Conservation (phyloP, 1,140 invertebrate genomes). For the Caenorhabditis inopinata region DNA sequence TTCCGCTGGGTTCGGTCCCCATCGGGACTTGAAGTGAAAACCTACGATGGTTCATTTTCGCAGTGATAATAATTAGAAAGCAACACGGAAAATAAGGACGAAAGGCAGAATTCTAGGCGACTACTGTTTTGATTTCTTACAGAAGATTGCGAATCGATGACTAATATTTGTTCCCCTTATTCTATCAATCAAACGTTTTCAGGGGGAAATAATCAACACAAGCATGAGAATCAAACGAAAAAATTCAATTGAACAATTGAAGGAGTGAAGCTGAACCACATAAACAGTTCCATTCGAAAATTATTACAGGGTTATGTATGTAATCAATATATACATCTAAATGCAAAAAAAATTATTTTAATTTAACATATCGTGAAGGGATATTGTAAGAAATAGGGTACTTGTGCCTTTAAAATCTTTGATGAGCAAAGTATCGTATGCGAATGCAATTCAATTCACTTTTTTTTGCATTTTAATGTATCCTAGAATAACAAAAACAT, state of each 20-base stretch:
- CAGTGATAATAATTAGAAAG: not conserved
- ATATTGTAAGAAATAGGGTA: too few relatives aligned
- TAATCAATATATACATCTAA: too few relatives aligned
- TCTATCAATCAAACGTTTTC: slow-evolving; percentile 13
- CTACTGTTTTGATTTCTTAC: not conserved
- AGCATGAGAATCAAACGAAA: not conserved
- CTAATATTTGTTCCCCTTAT: not conserved
- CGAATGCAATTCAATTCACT: too few relatives aligned
- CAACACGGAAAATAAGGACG: not conserved
- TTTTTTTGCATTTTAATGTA: too few relatives aligned
- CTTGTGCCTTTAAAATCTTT: too few relatives aligned
- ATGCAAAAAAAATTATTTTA: too few relatives aligned
- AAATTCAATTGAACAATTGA: not conserved
- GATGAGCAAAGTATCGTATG: too few relatives aligned
- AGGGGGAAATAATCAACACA: not conserved
- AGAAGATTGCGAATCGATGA: not conserved
- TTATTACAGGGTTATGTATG: too few relatives aligned
- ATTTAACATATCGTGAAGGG: too few relatives aligned
- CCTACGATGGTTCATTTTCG: slow-evolving; percentile 10
- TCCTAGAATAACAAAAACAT: too few relatives aligned
- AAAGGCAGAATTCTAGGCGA: not conserved
- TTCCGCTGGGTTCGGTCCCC: slow-evolving; percentile 37
- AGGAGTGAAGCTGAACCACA: too few relatives aligned
- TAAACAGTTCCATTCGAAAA: too few relatives aligned
- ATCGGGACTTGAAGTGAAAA: slow-evolving; percentile 42